Base-by-base conservation (phyloP, 2,113 vertebrate species). In the Leptocoma aspasia region DNA sequence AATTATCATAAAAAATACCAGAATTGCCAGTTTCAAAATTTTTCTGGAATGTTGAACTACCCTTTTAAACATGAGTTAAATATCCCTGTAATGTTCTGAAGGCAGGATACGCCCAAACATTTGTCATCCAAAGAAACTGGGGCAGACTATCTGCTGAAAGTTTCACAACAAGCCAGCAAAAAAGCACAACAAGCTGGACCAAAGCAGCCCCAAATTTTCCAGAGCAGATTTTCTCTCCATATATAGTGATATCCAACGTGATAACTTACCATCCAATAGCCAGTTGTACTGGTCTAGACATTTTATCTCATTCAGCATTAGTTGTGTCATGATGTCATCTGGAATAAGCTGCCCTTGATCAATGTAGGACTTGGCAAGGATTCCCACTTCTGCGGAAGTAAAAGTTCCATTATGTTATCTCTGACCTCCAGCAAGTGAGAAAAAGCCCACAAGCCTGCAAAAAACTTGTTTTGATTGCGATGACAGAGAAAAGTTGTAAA, bases 261-360 rank as follows among this genome's bases (percentile, higher is more conserved):
- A 30, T 33, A 50, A 91, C 98, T 96, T 97, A 99, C 99, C 99
- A 79, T 99, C 99, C 39, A 99, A 95, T 18, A 99, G 97, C 99
- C 99, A 99, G 97, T 95, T 98, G 86, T 90, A 96, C 6, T 47
- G 89, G 28, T 97, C 95, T 45, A 99, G 94, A 12, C 75, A 91
- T 89, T 98, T 98, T 71, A 99, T 98, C 91, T 99, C 99, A n/a
- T 92, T 96, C 70, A 99, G 97, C 96, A 99, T 98, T 82, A 99
- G 97, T 14, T 96, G 98, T 27, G 99, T 99, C 94, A 99, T 99
- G 95, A 99, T 97, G 45, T 99, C 98, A 95, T 99, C 99, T 23
- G 99, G 99, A 79, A 99, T 98, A 96, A 99, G 98, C 96, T 97
- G 98, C 78, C 99, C 99, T 96, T 98, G 98, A 94, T 99, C 99